These are phyloP conservation scores for Chrysotoxum bicinctum DNA, from an alignment of 2,888 invertebrate genomes.

Conservation along the genomic window DNA sequence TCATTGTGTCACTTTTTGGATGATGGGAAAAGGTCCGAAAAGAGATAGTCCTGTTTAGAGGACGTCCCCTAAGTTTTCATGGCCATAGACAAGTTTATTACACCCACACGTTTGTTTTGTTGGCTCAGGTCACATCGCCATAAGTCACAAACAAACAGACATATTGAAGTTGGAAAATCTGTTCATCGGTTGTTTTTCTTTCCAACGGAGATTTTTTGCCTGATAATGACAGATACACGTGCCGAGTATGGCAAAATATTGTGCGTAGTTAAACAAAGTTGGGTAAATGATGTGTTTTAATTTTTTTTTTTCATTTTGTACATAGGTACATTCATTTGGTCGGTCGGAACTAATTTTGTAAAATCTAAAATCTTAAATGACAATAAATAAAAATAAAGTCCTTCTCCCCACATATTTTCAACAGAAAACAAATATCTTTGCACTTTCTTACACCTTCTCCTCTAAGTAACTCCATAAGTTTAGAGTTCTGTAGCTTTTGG, in stretches of 20 bases:
- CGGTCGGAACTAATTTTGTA: too few relatives aligned
- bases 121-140: not conserved
- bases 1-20: conserved; percentile 17
- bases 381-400: too few relatives aligned
- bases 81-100: not conserved
- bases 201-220: not conserved
- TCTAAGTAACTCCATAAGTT: too few relatives aligned
- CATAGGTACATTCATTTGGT: too few relatives aligned
- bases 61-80: not conserved
- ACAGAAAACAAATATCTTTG: too few relatives aligned
- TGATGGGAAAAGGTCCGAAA: not conserved
- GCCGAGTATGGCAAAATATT: not conserved
- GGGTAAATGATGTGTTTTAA: not conserved
- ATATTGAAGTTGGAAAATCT: conserved; percentile 1
- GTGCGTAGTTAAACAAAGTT: not conserved
- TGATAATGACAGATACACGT: not conserved
- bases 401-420: too few relatives aligned
- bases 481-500: too few relatives aligned
- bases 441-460: too few relatives aligned
- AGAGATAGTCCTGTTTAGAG: not conserved
- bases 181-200: not conserved
- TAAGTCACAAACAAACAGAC: conserved; percentile 2
- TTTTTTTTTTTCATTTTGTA: too few relatives aligned
- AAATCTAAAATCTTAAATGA: too few relatives aligned
- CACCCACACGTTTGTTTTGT: not conserved